Base-by-base conservation (phyloP, 2,888 invertebrate genomes). In the Parnassius mnemosyne region DNA sequence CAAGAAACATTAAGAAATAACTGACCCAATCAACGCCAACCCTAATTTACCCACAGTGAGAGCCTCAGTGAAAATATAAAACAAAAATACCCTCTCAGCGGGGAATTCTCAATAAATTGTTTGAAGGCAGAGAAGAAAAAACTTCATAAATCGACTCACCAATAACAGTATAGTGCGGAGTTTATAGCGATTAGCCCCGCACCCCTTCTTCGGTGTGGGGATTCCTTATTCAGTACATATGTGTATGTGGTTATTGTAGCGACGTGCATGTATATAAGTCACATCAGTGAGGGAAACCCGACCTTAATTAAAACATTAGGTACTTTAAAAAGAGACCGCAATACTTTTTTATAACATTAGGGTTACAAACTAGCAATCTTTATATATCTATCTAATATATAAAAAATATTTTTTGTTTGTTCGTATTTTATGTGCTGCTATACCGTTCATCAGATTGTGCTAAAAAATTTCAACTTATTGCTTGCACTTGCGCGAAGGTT, bases 111-210 rank as follows among this genome's bases (percentile, higher is more conserved):
- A 85, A 88, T 89, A 87, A 85, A 86, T 85, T 85, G 84, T 83
- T 75, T 75, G 79, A 68, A 71, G 77, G 71, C 60, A 71, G 71
- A 76, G 78, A 81, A 83, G 82, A 84, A 83, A 84, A 83, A 80
- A 76, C 73, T 79, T 72, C 78, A 82, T 84, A 85, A 84, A 85
- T 83, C 81, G 82, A 81, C 77, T 80, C 79, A 80, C 87, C 85
- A 87, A 87, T 89, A 88, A 88, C 89, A 86, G 77, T 87, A 88
- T 86, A 86, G 83, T 83, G 78, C 73, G 74, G 81, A 76, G 86
- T 89, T 88, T 88, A 89, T 86, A 86, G 78, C 80, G 83, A 83
- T 83, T 84, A 13, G 13, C 46, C 42, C 44, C 12, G 41, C 41
- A 79, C 86, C 84, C 85, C 84, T 83, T 16, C 83, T 85, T 84